Percentiles rank a stretch among this genome's conserved stretches.
Conservation (phyloP, 2,797 vertebrate species). For the Orestias chungarensis region DNA sequence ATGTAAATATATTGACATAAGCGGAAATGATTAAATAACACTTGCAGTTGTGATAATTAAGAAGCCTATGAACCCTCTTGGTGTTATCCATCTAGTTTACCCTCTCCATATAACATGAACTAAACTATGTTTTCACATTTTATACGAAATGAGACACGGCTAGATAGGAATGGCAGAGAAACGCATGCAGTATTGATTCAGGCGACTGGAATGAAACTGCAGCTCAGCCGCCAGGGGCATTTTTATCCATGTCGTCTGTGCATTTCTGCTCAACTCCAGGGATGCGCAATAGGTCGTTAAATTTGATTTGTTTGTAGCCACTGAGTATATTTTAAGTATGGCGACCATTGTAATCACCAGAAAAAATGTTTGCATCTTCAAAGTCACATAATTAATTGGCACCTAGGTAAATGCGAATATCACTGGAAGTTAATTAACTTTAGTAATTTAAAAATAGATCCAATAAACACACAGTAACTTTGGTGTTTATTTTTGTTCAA, state of each 20-base stretch:
- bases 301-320: constrained; percentile 5
- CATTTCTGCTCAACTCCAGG: neutral
- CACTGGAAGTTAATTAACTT: neutral
- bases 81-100: neutral
- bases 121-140: neutral
- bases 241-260: neutral
- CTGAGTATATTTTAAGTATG: neutral
- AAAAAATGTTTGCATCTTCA: neutral
- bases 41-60: neutral
- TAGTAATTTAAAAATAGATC: neutral
- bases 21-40: neutral
- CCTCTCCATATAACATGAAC: neutral
- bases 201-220: constrained; percentile 3
- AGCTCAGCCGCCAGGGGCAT: neutral
- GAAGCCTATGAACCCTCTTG: neutral
- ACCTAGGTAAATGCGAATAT: neutral
- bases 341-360: neutral
- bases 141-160: neutral
- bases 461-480: neutral
- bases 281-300: neutral
- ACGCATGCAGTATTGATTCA: neutral
- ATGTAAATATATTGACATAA: neutral
- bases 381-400: neutral
- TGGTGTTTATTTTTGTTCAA: neutral
- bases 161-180: neutral